A percentile compares a stretch with the other conserved stretches of the same genome.
Evolutionary conservation across 1,140 invertebrate genomes (phyloP).

Genomic region (Phenacoccus solenopsis): DNA sequence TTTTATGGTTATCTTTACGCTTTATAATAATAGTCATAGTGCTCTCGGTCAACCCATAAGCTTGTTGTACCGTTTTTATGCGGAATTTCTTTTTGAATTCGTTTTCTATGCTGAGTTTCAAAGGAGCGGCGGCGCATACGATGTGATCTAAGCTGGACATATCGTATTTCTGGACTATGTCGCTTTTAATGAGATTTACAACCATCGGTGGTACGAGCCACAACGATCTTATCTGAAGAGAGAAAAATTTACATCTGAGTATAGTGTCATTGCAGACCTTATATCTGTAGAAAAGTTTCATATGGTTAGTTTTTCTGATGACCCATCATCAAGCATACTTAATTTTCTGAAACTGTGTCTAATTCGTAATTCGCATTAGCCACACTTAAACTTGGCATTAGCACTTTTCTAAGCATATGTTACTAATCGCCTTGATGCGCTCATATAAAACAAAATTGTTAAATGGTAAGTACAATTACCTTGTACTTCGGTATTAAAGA

Average conservation of each 20-base stretch:
- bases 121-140: conserved; percentile 44
- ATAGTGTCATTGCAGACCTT: too few species aligned
- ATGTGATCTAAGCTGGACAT: conserved; percentile 42
- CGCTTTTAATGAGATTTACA: conserved; percentile 48
- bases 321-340: background rate
- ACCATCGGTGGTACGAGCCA: conserved; percentile 50
- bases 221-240: conserved; percentile 39
- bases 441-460: background rate
- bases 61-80: conserved; percentile 37
- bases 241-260: too few species aligned
- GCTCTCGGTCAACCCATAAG: conserved; percentile 56
- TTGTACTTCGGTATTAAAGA: conserved; percentile 46
- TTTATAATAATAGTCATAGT: conserved; percentile 34
- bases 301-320: too few species aligned
- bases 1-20: conserved; percentile 25
- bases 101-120: conserved; percentile 26
- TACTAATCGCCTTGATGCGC: too few species aligned
- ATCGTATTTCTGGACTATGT: conserved; percentile 45
- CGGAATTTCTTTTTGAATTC: conserved; percentile 5
- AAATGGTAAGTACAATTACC: conserved; percentile 29
- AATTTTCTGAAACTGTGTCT: background rate
- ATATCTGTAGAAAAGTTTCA: too few species aligned
- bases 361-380: background rate
- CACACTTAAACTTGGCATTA: too few species aligned
- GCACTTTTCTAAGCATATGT: background rate